Conservation (phyloP, 1,140 invertebrate genomes). For the Oreohelix idahoensis region DNA sequence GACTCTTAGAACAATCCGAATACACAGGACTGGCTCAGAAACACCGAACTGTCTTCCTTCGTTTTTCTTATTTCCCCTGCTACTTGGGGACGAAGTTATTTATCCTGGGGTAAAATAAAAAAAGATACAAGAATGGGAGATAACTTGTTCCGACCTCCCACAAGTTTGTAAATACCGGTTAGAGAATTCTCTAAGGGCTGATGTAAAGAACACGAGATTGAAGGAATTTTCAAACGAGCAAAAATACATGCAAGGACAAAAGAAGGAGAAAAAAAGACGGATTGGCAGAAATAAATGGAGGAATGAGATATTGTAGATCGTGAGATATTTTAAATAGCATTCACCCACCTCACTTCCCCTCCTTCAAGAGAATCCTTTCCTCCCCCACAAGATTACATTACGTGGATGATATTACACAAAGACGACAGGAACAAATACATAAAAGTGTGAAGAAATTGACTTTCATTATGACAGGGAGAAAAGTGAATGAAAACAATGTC, state of each 20-base stretch:
- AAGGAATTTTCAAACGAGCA: not conserved
- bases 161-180: not conserved
- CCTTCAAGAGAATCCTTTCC: not conserved
- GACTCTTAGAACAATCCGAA: not conserved
- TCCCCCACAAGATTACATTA: not conserved
- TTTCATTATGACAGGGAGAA: not conserved
- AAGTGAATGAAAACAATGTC: not conserved
- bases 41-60: too few relatives aligned
- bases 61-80: not conserved
- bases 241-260: not conserved
- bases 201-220: not conserved
- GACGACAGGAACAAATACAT: not conserved
- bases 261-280: not conserved
- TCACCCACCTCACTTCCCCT: not conserved
- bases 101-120: not conserved
- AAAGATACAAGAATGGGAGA: not conserved
- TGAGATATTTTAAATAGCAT: not conserved
- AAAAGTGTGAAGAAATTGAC: not conserved
- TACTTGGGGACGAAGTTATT: not conserved
- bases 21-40: not conserved
- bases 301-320: not conserved
- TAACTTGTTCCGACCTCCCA: not conserved
- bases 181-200: not conserved
- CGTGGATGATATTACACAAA: not conserved
- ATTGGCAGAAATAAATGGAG: not conserved